These are phyloP conservation scores for Philopedon plagiatum DNA, from an alignment of 2,888 invertebrate species.

Conservation along the genomic window DNA sequence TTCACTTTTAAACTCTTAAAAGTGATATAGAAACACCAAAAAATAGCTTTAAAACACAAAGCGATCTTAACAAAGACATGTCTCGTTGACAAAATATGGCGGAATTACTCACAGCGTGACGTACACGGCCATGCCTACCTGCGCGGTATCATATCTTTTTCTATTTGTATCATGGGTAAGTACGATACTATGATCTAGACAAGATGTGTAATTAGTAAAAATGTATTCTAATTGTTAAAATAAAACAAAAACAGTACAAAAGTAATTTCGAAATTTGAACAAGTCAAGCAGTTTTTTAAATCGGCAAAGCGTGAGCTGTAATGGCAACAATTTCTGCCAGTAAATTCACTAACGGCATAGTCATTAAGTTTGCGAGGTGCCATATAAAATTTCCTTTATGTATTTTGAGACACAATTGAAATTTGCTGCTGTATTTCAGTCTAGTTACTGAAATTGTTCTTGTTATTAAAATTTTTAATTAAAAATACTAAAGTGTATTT, in stretches of 20 bases:
- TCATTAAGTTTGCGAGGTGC: slow-evolving; percentile 14
- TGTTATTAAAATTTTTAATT: background rate
- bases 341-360: slow-evolving; percentile 22
- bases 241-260: background rate
- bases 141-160: too few relatives aligned
- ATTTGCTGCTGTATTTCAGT: background rate
- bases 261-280: background rate
- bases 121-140: too few relatives aligned
- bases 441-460: background rate
- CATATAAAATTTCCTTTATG: background rate
- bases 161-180: too few relatives aligned
- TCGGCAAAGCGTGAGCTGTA: background rate
- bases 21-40: too few relatives aligned
- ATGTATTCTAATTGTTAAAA: background rate
- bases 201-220: too few relatives aligned
- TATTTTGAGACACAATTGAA: background rate
- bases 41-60: too few relatives aligned
- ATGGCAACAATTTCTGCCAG: slow-evolving; percentile 19
- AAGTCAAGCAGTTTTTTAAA: background rate
- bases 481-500: too few relatives aligned
- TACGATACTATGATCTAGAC: too few relatives aligned
- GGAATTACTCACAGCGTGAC: too few relatives aligned
- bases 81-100: too few relatives aligned
- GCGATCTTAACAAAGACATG: too few relatives aligned
- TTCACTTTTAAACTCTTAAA: too few relatives aligned